Percentiles rank a stretch among this genome's conserved stretches.
Evolutionary conservation across 2,797 vertebrate species (phyloP).

Genomic region (Oreochromis mossambicus): DNA sequence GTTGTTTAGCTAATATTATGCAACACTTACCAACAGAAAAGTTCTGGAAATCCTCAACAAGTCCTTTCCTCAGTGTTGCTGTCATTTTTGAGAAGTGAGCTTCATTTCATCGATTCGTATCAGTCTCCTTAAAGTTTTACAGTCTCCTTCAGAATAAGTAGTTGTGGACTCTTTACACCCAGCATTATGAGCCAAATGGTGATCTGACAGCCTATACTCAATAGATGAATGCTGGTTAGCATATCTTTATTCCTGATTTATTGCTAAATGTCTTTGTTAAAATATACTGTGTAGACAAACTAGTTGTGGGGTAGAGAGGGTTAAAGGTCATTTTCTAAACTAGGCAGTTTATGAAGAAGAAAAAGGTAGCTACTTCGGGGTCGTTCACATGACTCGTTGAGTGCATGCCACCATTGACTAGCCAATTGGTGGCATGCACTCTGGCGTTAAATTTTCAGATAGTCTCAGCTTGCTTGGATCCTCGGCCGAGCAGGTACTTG

Average conservation of each 20-base stretch:
- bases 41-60: background rate
- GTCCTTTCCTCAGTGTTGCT: background rate
- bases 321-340: background rate
- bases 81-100: background rate
- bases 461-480: background rate
- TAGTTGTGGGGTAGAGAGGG: background rate
- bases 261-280: background rate
- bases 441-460: background rate
- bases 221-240: background rate
- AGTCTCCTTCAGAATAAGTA: background rate
- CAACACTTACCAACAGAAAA: background rate
- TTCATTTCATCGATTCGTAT: background rate
- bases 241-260: background rate
- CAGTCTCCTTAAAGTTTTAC: background rate
- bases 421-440: background rate
- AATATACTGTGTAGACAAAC: background rate
- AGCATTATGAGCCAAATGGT: background rate
- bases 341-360: background rate
- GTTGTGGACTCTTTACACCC: background rate
- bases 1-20: background rate
- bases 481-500: background rate
- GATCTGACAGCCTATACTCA: background rate
- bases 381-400: background rate
- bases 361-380: background rate
- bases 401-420: background rate